A percentile compares a stretch with the other conserved stretches of the same genome.
These are phyloP conservation scores for Plagodis dolabraria DNA, from an alignment of 2,888 invertebrate genomes.

Conservation along the genomic window DNA sequence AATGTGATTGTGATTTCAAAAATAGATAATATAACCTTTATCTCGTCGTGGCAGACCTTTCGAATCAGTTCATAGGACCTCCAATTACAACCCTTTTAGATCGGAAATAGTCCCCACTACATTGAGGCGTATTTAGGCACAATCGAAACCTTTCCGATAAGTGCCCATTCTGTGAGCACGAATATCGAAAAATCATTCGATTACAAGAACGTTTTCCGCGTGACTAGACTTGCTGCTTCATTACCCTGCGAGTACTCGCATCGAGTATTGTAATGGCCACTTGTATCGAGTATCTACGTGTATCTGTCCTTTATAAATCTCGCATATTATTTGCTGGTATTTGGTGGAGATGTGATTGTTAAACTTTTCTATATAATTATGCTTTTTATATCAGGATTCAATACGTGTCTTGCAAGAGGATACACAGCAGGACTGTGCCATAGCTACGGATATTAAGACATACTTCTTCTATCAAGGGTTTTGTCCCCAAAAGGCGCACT, in stretches of 20 bases:
- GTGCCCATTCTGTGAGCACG: conserved; percentile 19
- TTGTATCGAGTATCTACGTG: background rate
- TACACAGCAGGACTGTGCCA: too few species aligned
- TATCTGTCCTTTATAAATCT: conserved; percentile 1
- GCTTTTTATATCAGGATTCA: too few species aligned
- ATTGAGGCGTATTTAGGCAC: conserved; percentile 18
- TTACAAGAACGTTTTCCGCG: conserved; percentile 22
- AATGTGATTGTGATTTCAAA: conserved; percentile 14
- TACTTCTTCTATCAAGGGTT: too few species aligned
- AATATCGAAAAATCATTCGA: conserved; percentile 30
- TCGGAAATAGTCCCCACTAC: conserved; percentile 9
- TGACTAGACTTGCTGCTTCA: conserved; percentile 18
- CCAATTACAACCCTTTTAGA: conserved; percentile 13
- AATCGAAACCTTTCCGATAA: conserved; percentile 24
- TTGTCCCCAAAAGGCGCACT: too few species aligned
- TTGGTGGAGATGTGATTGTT: too few species aligned
- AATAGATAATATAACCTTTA: conserved; percentile 14
- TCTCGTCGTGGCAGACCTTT: conserved; percentile 19
- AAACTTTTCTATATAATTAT: too few species aligned
- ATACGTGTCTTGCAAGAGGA: too few species aligned
- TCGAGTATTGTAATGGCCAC: conserved; percentile 1
- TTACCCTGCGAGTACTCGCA: conserved; percentile 6
- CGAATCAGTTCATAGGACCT: conserved; percentile 6
- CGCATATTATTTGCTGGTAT: background rate
- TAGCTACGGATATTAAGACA: too few species aligned